phyloP scores from a whole-genome alignment of 2,888 invertebrate genomes.

The Thysanoteuthis rhombus region DNA sequence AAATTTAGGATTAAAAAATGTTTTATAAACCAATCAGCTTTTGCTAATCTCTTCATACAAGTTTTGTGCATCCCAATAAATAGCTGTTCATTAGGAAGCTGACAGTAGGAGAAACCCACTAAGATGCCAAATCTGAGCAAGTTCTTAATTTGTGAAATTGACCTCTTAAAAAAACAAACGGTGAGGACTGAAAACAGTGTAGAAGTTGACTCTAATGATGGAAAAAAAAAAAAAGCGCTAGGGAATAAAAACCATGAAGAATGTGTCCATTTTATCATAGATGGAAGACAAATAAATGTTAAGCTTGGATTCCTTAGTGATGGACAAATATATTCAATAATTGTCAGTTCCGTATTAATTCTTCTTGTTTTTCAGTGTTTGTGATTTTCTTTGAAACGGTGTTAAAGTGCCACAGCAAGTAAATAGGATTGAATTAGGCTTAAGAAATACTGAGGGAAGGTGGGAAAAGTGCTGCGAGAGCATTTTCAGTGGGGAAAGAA shows the following conservation, averaged over 20 bases:
- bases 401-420: not conserved
- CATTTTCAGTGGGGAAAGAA: not conserved
- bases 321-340: not conserved
- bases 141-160: not conserved
- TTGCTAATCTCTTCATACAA: not conserved
- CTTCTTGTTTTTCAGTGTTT: not conserved
- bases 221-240: not conserved
- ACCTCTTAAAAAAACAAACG: not conserved
- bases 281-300: not conserved
- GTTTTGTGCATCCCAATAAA: not conserved
- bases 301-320: not conserved
- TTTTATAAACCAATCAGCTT: not conserved
- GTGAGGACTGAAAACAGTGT: not conserved
- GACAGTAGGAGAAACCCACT: no score
- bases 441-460: not conserved
- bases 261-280: not conserved
- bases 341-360: not conserved
- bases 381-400: not conserved
- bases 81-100: not conserved
- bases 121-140: not conserved
- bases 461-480: not conserved
- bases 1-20: not conserved
- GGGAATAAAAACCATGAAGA: not conserved
- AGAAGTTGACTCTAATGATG: not conserved
- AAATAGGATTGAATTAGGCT: slow-evolving; percentile 12